phyloP scores from a whole-genome alignment of 2,888 invertebrate genomes.

The Pyrochroa serraticornis region DNA sequence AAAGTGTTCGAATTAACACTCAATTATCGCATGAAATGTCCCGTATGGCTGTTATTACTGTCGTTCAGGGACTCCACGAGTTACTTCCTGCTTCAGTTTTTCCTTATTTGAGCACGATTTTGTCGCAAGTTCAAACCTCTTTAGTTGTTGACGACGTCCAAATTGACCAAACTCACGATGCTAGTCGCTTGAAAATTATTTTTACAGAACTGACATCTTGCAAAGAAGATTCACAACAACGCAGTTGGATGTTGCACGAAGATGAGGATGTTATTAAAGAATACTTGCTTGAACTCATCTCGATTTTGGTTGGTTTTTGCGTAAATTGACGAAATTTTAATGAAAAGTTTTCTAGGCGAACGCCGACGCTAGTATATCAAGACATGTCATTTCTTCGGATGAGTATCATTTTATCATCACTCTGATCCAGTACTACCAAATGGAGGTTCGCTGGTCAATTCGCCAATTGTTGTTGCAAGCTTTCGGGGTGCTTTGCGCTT shows the following conservation, averaged over 20 bases:
- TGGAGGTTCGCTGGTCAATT: conserved; percentile 90
- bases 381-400: conserved; percentile 82
- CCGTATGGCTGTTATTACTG: conserved; percentile 82
- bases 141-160: conserved; percentile 67
- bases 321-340: not conserved
- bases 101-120: conserved; percentile 64
- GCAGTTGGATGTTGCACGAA: conserved; percentile 94
- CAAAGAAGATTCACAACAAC: conserved; percentile 93
- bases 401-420: conserved; percentile 84
- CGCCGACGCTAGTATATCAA: conserved; percentile 87
- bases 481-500: conserved; percentile 85
- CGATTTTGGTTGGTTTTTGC: conserved; percentile 69
- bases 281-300: conserved; percentile 80
- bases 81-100: conserved; percentile 66
- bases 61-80: conserved; percentile 64
- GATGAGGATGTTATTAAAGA: conserved; percentile 89
- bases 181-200: conserved; percentile 80
- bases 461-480: conserved; percentile 82
- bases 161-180: conserved; percentile 84
- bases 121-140: conserved; percentile 66
- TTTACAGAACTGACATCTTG: conserved; percentile 85
- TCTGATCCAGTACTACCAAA: conserved; percentile 92
- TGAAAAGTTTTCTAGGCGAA: conserved; percentile 71
- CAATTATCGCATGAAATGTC: conserved; percentile 87
- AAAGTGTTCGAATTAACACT: conserved; percentile 81